Base-by-base conservation (phyloP, 1,140 invertebrate species). In the Thereuonema tuberculata region DNA sequence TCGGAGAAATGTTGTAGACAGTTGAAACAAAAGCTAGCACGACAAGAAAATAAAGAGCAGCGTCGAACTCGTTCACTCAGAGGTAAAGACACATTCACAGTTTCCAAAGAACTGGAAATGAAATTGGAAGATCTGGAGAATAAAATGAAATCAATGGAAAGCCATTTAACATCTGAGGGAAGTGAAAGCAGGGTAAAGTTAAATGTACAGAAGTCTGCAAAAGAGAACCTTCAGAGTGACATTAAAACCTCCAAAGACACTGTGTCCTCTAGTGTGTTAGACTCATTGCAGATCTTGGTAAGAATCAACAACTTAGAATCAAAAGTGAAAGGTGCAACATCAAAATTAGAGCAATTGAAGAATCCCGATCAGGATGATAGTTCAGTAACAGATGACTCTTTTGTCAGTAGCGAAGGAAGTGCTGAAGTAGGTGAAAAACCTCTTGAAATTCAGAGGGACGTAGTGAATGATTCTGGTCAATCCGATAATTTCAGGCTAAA, bases 1-100 rank as follows among this genome's bases (percentile, higher is more conserved):
- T 85, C 86, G n/a, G 89, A 93, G 67, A 87, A 88, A 66, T 86
- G 89, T 71, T 82, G 88, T 12, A 75, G 87, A 57, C 81, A 78
- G 2, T 65, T 88, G 23, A 88, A 88, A 70, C 84, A 86, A 65
- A 89, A 89, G 70, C 71, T 89, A 43, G 80, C 82, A 63, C 86
- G 87, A 69, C 78, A 81, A 0, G 89, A 91, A 67, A 81, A 80
- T 0, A 78, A 84, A 60, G 86, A 87, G 63, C 84, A 88, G 63
- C 74, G 87, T 59, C 76, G 88, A 55, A 89, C 87, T 27, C 76
- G 89, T 25, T 89, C 86, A 1, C 70, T 92, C 24, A 90, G 90
- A 72, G 74, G 74, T 28, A 71, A 77, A 28, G 87, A 90, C 69
- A 85, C 85, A 17, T 81, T 88, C 62, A 81, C 82, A 5, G 79